Evolutionary conservation across 53 echinoderm and acorn worm species (phyloP), one percentile per base, ranked within the genome.

Genomic region (Luidia sarsii): DNA sequence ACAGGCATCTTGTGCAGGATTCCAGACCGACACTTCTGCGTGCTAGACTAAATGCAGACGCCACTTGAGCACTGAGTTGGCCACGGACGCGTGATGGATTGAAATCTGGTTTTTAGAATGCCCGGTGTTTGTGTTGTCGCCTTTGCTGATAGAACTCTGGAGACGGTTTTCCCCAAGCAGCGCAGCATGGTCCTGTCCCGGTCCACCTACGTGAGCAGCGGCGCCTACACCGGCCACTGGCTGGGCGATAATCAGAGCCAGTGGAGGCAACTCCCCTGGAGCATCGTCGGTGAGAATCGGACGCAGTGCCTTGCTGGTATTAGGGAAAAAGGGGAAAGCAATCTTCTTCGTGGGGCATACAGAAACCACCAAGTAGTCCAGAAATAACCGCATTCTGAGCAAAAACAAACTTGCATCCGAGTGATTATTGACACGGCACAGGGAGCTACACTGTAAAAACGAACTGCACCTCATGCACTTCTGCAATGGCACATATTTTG

Each of bases 211-310:
- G 88, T 84, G 14, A 89, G 99, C 39, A 94, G 89, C 25, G 79
- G 83, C 4, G 80, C 84, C 18, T 94, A 91, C 50, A 94, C 94
- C 2, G 86, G 87, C 14, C 99, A 94, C 53, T 97, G 99, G 99
- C 87, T 97, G 5, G 99, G 99, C 2, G 99, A 97, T 29, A 97
- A 97, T 41, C 93, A 97, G 67, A 97, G 99, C 51, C 87, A 91
- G 71, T 97, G 94, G 85, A 67, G 72, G 15, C 80, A 97, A 10
- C 80, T 97, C 5, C 71, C 70, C 36, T 97, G 99, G 99, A 90
- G 90, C 48, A 94, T 97, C 45, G n/a, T 31, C 33, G 81, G 81
- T 65, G 22, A 50, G 39, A 65, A 36, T 9, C 41, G 6, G 41
- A 7, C 6, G 41, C 6, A 41, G 11, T 41, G 11, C 41, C 41